phyloP scores from a whole-genome alignment of 1,140 invertebrate genomes.

The Charaxes varanes region DNA sequence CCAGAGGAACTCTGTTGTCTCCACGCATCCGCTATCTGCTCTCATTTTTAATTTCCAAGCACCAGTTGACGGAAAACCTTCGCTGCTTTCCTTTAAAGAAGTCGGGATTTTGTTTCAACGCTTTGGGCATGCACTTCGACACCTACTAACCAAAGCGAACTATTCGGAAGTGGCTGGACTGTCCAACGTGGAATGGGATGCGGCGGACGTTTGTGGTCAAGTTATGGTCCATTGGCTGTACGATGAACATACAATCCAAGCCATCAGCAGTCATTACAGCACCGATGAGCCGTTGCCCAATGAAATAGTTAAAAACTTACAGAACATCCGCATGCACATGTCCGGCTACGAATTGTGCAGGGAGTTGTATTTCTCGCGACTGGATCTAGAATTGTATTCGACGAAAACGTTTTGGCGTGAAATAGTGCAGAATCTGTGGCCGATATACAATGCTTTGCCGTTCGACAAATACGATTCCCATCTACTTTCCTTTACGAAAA shows the following conservation, averaged over 20 bases:
- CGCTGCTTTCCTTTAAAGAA: conserved; percentile 84
- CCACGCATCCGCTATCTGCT: conserved; percentile 82
- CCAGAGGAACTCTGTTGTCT: conserved; percentile 77
- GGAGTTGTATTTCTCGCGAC: conserved; percentile 86
- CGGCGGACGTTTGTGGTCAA: conserved; percentile 84
- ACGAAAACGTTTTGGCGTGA: conserved; percentile 87
- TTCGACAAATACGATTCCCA: conserved; percentile 85
- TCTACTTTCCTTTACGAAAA: conserved; percentile 85
- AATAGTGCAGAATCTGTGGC: conserved; percentile 85
- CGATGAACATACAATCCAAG: conserved; percentile 80
- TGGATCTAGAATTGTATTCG: conserved; percentile 91
- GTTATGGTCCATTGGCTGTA: conserved; percentile 90
- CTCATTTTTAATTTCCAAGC: conserved; percentile 89
- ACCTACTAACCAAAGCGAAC: conserved; percentile 85
- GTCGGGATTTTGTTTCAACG: conserved; percentile 85
- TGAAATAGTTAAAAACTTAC: conserved; percentile 78
- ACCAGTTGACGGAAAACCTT: conserved; percentile 77
- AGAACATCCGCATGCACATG: conserved; percentile 81
- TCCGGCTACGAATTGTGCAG: conserved; percentile 85
- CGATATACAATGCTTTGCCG: conserved; percentile 82
- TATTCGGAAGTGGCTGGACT: conserved; percentile 90
- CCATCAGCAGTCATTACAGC: conserved; percentile 83
- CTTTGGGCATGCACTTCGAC: conserved; percentile 90
- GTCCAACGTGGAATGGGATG: conserved; percentile 94
- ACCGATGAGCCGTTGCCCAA: conserved; percentile 82